Percentiles rank a stretch among this genome's conserved stretches.
phyloP scores from a whole-genome alignment of 2,888 invertebrate species.

The Iselma pallidipennis region DNA sequence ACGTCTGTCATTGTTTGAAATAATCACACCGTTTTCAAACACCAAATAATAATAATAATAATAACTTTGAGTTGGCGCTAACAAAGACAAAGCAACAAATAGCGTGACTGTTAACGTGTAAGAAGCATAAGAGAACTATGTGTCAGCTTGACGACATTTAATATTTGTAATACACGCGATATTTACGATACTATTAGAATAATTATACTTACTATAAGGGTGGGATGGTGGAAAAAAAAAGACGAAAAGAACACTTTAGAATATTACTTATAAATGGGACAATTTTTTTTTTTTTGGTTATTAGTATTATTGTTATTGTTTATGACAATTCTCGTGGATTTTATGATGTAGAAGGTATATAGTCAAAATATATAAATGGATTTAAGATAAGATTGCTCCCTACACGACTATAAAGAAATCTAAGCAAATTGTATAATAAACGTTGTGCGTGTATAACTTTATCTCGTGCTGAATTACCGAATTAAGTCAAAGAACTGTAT shows the following conservation, averaged over 20 bases:
- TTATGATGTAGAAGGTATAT: not conserved
- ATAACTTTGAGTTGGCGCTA: not conserved
- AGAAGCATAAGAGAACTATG: constrained; percentile 34
- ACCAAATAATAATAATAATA: not conserved
- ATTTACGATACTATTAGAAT: constrained; percentile 25
- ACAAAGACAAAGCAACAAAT: constrained; percentile 19
- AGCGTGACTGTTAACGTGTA: constrained; percentile 31
- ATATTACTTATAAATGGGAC: too few species aligned
- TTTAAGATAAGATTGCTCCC: not conserved
- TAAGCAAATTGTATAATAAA: constrained; percentile 12
- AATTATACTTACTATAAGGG: constrained; percentile 18
- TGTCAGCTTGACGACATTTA: constrained; percentile 33
- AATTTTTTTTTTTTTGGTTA: too few species aligned
- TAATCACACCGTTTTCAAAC: not conserved
- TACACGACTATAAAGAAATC: constrained; percentile 7
- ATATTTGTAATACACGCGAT: constrained; percentile 33
- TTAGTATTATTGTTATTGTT: not conserved
- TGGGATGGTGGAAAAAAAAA: not conserved
- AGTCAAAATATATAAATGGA: not conserved
- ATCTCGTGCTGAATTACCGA: constrained; percentile 1
- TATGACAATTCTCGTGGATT: not conserved
- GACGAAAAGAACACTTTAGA: not conserved
- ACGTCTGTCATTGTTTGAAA: not conserved
- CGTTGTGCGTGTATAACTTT: constrained; percentile 10
- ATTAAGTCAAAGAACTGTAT: constrained; percentile 2